Conservation (phyloP, 2,888 invertebrate genomes). For the Thymelicus sylvestris region DNA sequence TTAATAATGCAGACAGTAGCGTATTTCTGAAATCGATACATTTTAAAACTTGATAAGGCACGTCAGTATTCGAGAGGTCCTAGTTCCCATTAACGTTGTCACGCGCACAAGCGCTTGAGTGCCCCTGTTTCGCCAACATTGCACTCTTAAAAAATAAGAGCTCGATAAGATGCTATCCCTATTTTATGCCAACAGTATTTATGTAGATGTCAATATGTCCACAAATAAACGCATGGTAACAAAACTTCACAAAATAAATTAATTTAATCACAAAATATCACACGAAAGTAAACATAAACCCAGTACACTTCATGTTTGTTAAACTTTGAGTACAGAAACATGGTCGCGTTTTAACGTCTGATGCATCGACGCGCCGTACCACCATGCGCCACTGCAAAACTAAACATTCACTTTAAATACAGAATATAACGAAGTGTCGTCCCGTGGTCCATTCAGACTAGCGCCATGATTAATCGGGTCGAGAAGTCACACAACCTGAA, state of each 20-base stretch:
- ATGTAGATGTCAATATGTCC: too few relatives aligned
- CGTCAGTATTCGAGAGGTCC: constrained; percentile 58
- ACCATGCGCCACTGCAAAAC: constrained; percentile 12
- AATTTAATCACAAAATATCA: neutral
- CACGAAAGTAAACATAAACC: neutral
- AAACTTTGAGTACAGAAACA: neutral
- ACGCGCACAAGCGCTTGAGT: constrained; percentile 62
- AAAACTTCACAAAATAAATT: neutral
- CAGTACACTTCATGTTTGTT: neutral
- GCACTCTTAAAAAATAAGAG: constrained; percentile 38
- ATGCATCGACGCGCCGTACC: constrained; percentile 10
- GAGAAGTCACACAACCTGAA: constrained; percentile 76
- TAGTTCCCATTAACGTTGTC: constrained; percentile 66
- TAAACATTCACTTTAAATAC: constrained; percentile 29
- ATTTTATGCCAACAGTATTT: neutral
- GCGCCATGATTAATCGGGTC: constrained; percentile 73
- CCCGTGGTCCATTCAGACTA: constrained; percentile 58
- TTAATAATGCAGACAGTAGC: constrained; percentile 22
- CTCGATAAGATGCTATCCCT: constrained; percentile 10
- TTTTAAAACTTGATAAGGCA: constrained; percentile 67
- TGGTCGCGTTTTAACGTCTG: constrained; percentile 10
- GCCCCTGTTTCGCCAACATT: constrained; percentile 66
- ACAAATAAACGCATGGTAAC: too few relatives aligned
- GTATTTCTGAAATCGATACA: constrained; percentile 44
- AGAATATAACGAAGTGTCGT: constrained; percentile 50